Percentiles rank a stretch among this genome's conserved stretches.
Evolutionary conservation across 2,888 invertebrate genomes (phyloP).

Genomic region (Brachyopa scutellaris): DNA sequence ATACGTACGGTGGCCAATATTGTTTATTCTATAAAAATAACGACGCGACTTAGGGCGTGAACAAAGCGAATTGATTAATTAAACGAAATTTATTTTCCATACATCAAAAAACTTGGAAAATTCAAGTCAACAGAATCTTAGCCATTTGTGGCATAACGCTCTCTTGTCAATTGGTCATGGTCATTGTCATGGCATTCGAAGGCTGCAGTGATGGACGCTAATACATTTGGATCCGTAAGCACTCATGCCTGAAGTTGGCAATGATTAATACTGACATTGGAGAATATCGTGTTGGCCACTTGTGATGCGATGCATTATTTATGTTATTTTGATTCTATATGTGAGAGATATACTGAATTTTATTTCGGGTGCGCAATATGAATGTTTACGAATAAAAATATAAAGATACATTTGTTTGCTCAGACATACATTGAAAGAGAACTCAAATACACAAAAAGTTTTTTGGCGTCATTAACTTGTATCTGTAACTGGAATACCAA

Average conservation of each 20-base stretch:
- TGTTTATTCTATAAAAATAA: not conserved
- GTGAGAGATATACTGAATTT: no score
- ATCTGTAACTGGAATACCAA: not conserved
- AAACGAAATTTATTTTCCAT: not conserved
- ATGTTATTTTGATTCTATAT: conserved; percentile 12
- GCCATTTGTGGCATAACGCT: no score
- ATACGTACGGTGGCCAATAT: not conserved
- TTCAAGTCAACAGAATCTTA: no score
- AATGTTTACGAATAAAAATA: no score
- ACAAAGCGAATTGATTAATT: not conserved
- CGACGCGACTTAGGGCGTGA: not conserved
- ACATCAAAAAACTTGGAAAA: no score
- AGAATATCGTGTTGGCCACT: not conserved
- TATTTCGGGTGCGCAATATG: no score
- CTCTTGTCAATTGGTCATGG: no score
- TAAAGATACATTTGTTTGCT: no score
- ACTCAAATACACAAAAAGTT: no score
- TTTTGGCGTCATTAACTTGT: no score
- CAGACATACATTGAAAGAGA: no score
- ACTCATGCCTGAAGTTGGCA: conserved; percentile 6
- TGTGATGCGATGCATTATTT: conserved; percentile 16
- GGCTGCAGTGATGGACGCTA: not conserved
- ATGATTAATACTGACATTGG: conserved; percentile 29
- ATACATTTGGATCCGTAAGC: conserved; percentile 1
- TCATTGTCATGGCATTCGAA: not conserved